phyloP scores from a whole-genome alignment of 2,888 invertebrate genomes.

The Cremastinae sp. region DNA sequence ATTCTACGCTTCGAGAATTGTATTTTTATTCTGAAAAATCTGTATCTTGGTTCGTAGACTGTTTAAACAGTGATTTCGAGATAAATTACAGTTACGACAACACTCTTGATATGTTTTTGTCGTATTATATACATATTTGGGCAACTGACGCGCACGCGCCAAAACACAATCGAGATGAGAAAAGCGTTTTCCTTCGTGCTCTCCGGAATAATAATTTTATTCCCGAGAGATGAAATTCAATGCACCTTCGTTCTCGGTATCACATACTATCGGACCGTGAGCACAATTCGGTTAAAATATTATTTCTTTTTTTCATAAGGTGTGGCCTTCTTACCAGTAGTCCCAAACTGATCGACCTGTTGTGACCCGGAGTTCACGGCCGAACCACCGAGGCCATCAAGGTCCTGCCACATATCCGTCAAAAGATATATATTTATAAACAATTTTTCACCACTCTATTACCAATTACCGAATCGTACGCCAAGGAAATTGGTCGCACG shows the following conservation, averaged over 20 bases:
- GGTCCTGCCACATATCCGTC: conserved; percentile 76
- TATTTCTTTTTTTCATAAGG: conserved; percentile 27
- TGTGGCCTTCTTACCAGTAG: conserved; percentile 72
- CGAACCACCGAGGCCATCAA: conserved; percentile 75
- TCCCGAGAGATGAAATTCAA: not conserved
- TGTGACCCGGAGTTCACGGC: conserved; percentile 74
- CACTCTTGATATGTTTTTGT: conserved; percentile 12
- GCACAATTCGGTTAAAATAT: not conserved
- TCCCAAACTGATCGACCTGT: conserved; percentile 77
- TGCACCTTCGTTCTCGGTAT: not conserved
- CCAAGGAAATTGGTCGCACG: conserved; percentile 39
- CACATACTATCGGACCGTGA: not conserved
- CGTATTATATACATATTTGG: conserved; percentile 13
- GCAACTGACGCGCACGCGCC: conserved; percentile 54
- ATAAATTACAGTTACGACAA: conserved; percentile 17
- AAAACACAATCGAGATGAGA: conserved; percentile 33
- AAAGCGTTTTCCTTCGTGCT: conserved; percentile 39
- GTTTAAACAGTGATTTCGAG: not conserved
- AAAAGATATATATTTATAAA: conserved; percentile 9
- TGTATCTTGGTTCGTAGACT: not conserved
- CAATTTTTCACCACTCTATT: conserved; percentile 18
- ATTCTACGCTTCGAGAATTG: too few relatives aligned
- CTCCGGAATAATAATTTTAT: conserved; percentile 7
- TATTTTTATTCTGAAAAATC: not conserved
- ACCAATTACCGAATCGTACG: conserved; percentile 28